Conservation (phyloP, 2,888 invertebrate species). For the Agrypnus murinus region DNA sequence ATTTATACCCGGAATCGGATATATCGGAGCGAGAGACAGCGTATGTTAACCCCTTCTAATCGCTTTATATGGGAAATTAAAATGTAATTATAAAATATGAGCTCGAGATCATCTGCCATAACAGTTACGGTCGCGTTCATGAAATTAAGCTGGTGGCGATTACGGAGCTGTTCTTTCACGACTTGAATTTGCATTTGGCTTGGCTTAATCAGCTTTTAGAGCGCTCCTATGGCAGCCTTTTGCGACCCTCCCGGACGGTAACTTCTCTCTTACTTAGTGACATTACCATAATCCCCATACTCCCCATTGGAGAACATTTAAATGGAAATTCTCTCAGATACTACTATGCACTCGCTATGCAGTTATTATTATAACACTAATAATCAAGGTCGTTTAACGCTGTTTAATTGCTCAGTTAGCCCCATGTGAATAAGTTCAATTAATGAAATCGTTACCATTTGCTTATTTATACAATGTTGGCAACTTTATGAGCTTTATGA, state of each 20-base stretch:
- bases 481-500: too few species aligned
- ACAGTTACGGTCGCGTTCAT: constrained; percentile 53
- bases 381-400: constrained; percentile 64
- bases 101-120: constrained; percentile 53
- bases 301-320: constrained; percentile 58
- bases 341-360: constrained; percentile 55
- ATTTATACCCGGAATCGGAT: constrained; percentile 35
- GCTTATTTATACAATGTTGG: too few species aligned
- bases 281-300: constrained; percentile 63
- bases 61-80: constrained; percentile 56
- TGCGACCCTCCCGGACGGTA: constrained; percentile 57
- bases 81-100: constrained; percentile 57
- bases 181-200: constrained; percentile 61
- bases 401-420: constrained; percentile 61
- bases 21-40: constrained; percentile 30
- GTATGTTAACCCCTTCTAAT: constrained; percentile 51
- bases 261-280: constrained; percentile 60
- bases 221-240: constrained; percentile 57
- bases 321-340: constrained; percentile 60
- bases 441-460: constrained; percentile 34
- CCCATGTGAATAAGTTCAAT: constrained; percentile 20
- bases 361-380: constrained; percentile 64
- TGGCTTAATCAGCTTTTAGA: constrained; percentile 62
- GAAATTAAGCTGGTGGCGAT: constrained; percentile 60
- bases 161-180: constrained; percentile 61